These are phyloP conservation scores for Zaprionus kolodkinae DNA, from an alignment of 1,140 invertebrate species.

Conservation along the genomic window DNA sequence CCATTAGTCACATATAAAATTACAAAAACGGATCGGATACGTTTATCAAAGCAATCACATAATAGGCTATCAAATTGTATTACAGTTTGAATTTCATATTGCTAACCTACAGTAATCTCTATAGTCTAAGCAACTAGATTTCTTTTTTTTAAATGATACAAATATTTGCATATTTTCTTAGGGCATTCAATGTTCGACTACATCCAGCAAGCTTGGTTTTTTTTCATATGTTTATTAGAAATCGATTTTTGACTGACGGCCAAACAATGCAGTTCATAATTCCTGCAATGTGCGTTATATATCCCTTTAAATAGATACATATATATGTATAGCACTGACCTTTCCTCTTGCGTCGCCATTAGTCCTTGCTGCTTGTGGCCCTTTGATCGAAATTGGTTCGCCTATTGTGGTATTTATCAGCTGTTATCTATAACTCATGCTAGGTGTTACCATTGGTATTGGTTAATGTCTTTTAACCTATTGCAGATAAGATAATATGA, in stretches of 20 bases:
- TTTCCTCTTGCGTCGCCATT: slow-evolving; percentile 27
- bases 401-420: slow-evolving; percentile 35
- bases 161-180: neutral
- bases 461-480: slow-evolving; percentile 25
- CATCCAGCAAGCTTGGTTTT: neutral
- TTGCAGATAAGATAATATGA: slow-evolving; percentile 57
- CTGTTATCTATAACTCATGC: slow-evolving; percentile 22
- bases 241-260: slow-evolving; percentile 67
- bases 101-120: neutral
- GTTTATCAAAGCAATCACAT: slow-evolving; percentile 6
- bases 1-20: neutral
- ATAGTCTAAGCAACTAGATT: neutral
- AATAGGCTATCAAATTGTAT: neutral
- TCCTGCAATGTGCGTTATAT: slow-evolving; percentile 13
- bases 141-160: neutral
- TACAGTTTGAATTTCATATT: neutral
- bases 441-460: slow-evolving; percentile 52
- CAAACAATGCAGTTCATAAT: slow-evolving; percentile 23
- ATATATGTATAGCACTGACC: slow-evolving; percentile 34
- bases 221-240: slow-evolving; percentile 48
- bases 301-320: slow-evolving; percentile 36
- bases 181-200: slow-evolving; percentile 33
- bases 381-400: slow-evolving; percentile 5
- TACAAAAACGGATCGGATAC: neutral
- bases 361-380: slow-evolving; percentile 32